These are phyloP conservation scores for Stictonetta naevosa DNA, from an alignment of 2,113 vertebrate species.

Conservation along the genomic window DNA sequence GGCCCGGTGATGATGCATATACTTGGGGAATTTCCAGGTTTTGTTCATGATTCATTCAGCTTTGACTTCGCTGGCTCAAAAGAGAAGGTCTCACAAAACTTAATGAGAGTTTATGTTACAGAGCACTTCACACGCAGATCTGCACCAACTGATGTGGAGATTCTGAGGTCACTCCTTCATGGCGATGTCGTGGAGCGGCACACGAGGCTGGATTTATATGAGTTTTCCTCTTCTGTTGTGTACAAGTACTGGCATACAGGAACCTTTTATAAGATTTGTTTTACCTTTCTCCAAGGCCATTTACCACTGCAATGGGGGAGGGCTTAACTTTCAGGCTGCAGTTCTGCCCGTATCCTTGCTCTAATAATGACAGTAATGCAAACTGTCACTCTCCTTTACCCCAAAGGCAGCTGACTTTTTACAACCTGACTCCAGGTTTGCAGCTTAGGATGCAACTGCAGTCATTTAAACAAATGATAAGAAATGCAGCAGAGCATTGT, in stretches of 20 bases:
- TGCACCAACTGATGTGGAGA: not conserved
- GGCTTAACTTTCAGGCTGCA: not conserved
- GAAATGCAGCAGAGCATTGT: constrained; percentile 15
- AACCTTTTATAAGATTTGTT: not conserved
- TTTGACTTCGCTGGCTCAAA: constrained; percentile 7
- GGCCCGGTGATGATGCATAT: constrained; percentile 9
- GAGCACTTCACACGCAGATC: not conserved
- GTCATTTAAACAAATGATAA: not conserved
- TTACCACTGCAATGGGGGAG: not conserved
- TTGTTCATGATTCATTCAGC: constrained; percentile 50
- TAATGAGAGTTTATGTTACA: not conserved
- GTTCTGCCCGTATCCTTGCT: not conserved
- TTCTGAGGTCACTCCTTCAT: not conserved
- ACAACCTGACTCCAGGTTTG: not conserved
- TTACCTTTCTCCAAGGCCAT: not conserved
- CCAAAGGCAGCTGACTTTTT: constrained; percentile 24
- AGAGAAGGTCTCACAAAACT: constrained; percentile 11
- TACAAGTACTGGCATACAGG: not conserved
- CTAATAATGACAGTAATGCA: constrained; percentile 45
- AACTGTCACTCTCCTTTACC: constrained; percentile 18
- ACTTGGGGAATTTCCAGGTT: constrained; percentile 53
- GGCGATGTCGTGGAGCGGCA: not conserved
- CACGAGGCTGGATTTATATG: not conserved
- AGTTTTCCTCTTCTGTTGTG: not conserved
- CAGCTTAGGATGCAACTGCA: not conserved